Base-by-base conservation (phyloP, 2,797 vertebrate species). In the Squalus acanthias region DNA sequence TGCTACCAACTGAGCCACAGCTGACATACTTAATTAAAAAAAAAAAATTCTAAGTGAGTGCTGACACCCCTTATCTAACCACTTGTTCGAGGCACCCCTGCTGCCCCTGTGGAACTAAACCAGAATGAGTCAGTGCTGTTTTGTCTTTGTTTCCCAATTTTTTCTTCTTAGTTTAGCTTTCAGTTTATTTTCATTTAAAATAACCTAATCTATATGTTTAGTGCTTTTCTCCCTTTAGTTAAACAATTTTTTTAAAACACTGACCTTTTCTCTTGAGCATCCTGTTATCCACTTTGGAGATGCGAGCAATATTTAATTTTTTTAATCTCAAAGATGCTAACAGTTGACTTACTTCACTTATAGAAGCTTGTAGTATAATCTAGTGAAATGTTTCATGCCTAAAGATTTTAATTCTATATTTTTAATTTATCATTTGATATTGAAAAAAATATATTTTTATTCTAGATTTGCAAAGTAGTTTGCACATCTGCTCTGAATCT, bases 381-480 rank as follows among this genome's bases (percentile, higher is more conserved):
- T 24, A 60, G 10, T 89, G 2, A 60, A 7, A 89, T 60, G 26
- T 74, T 88, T 88, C 20, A 85, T 85, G 79, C 39, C 8, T 88
- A 53, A 53, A 53, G 6, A 24, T 53, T 88, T 79, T 57, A 88
- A 24, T 88, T 88, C 26, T 33, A 60, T 57, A 60, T 60, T 85
- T 39, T 26, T 95, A 57, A 57, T 60, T 57, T 60, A 89, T 12
- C 22, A 10, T 92, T 76, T 95, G 70, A 74, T 22, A 9, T 46
- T 67, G 67, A 1, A 39, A 67, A 39, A 88, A 1, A 33, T 97
- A 39, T 96, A 60, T 96, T 96, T 97, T 97, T 96, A 3, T 96
- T 93, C 39, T 97, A 97, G 97, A 97, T 97, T 95, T 97, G 97
- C 96, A 97, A 97, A 96, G 96, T 97, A 96, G 96, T 97, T 96